Evolutionary conservation across 2,797 vertebrate species (phyloP), one percentile per base, ranked within the genome.

Genomic region (Chaetophractus vellerosus): DNA sequence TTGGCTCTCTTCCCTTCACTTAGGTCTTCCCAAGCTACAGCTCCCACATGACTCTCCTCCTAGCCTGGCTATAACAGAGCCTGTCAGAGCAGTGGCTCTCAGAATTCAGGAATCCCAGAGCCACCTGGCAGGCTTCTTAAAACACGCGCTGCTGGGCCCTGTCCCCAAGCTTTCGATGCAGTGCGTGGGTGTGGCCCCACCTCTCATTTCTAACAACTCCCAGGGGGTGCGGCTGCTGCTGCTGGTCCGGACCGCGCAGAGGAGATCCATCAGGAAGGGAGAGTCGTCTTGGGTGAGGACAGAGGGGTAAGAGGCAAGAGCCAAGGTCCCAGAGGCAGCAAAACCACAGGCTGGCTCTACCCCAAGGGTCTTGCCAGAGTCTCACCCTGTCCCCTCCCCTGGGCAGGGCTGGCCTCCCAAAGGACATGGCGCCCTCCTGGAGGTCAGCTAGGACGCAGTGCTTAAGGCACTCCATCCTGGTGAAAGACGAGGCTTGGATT

Each of bases 391-490:
- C 7, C 45, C 41, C 8, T 52, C 59, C 38, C 12, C 15, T 2
- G 2, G n/a, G 57, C 45, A 24, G 4, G 16, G 36, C 52, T 6
- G 16, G 36, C 52, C 78, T 84, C 84, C 38, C 19, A 5, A 36
- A 61, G 63, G n/a, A 69, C 26, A 63, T 11, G 6, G 6, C 1
- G 5, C 12, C 48, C 59, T 66, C 31, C 24, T 63, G 12, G 52
- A 64, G 33, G 36, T 6, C 19, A 45, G 33, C 66, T 38, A 6
- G 0, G 5, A 38, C 2, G 8, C 6, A 0, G 14, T 0, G 31
- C 9, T 59, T 33, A 1, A 3, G n/a, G 31, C 59, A 21, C 12
- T 75, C n/a, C 1, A 0, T 50, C 52, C 0, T 1, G 16, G 57
- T 33, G 33, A 14, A 0, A 9, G n/a, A 36, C 2, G 8, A 24